Base-by-base conservation (phyloP, 2,888 invertebrate species). In the Lacanobia oleracea region DNA sequence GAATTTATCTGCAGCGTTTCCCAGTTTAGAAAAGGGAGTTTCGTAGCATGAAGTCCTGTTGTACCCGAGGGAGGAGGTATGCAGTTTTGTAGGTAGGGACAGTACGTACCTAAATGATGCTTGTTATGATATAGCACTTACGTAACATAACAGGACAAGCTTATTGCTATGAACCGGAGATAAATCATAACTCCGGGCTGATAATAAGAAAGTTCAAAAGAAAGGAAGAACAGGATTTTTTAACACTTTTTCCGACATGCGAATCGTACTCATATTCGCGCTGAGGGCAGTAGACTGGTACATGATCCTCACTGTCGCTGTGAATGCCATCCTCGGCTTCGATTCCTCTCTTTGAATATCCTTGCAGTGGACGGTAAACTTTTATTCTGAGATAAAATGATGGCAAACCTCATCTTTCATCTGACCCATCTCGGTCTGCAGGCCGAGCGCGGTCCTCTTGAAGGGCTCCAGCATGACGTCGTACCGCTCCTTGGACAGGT, bases 391-490 rank as follows among this genome's bases (percentile, higher is more conserved):
- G 2, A 6, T 33, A 33, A 33, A 33, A 33, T 33, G 5, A 33
- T 33, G 33, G 33, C 33, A 5, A 33, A 33, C 33, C 33, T 91
- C 33, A 97, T 97, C 96, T 84, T 97, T 97, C 10, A 98, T 93
- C 84, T 97, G 97, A 14, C 93, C 93, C 0, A 97, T 93, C 85
- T 98, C 97, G 0, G 94, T 91, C 81, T 96, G 96, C 93, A 98
- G 96, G 2, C 96, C 94, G 16, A 96, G 91, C 18, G 97, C 90
- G 0, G 98, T 97, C 85, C 97, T 96, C 60, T 96, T 96, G 79
- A 98, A 97, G 0, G 98, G 98, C 72, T 95, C 96, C 56, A 97
- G 96, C 96, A 98, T 97, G 27, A 98, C 89, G 74, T 97, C 96
- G 88, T 97, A 96, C 54, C 97, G 96, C 0, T 97, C 96, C 86